These are phyloP conservation scores for Solea senegalensis DNA, from an alignment of 2,113 vertebrate genomes.

Conservation along the genomic window DNA sequence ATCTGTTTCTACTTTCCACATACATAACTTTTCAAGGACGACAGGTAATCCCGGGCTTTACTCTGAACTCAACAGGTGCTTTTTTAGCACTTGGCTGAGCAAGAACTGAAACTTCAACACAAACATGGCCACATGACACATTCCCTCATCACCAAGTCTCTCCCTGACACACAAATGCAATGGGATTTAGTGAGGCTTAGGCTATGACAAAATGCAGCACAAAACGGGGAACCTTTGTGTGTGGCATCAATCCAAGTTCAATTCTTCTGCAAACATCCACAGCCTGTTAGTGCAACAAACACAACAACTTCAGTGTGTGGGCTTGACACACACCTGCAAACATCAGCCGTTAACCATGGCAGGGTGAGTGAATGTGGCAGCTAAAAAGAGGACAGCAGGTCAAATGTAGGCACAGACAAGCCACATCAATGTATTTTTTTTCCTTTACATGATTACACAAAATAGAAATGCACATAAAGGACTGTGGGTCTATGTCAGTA, in stretches of 20 bases:
- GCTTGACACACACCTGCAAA: constrained; percentile 11
- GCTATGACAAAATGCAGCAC: constrained; percentile 38
- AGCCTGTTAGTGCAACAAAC: constrained; percentile 10
- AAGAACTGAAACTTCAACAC: constrained; percentile 13
- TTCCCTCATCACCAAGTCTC: constrained; percentile 9
- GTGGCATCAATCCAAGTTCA: constrained; percentile 8
- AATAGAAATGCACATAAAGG: too few species aligned
- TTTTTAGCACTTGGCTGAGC: constrained; percentile 16
- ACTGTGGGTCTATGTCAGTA: too few species aligned
- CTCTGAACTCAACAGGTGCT: constrained; percentile 50
- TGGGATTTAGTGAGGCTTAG: constrained; percentile 36
- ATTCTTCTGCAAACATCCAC: constrained; percentile 51
- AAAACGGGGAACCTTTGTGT: not conserved
- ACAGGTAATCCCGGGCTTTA: not conserved
- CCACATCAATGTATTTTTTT: too few species aligned
- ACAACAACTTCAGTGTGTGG: not conserved
- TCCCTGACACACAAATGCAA: constrained; percentile 21
- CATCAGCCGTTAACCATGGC: constrained; percentile 28
- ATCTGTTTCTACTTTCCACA: not conserved
- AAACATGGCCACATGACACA: constrained; percentile 20
- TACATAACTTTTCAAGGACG: not conserved
- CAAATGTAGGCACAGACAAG: not conserved
- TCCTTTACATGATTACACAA: too few species aligned
- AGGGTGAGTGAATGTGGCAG: constrained; percentile 1
- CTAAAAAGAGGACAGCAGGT: not conserved